Percentiles rank a stretch among this genome's conserved stretches.
Evolutionary conservation across 2,113 vertebrate genomes (phyloP).

Genomic region (Syrmaticus mikado): DNA sequence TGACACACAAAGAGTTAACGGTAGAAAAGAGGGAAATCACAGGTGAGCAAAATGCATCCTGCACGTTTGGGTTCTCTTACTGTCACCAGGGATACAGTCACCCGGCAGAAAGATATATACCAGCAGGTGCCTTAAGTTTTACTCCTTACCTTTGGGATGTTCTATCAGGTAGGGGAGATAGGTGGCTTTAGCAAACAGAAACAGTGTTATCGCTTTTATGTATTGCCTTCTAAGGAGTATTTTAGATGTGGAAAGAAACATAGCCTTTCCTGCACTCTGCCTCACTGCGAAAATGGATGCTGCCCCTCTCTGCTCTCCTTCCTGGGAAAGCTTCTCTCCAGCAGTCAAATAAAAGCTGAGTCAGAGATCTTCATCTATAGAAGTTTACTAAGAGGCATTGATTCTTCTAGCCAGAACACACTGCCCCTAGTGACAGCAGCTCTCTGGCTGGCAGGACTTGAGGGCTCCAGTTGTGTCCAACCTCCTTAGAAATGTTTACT

Average conservation of each 20-base stretch:
- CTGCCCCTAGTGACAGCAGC: rapidly evolving
- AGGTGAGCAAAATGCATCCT: neutral
- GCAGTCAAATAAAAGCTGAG: neutral
- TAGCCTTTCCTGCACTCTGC: neutral
- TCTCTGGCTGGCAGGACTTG: neutral
- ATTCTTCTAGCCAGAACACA: neutral
- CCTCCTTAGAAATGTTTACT: rapidly evolving
- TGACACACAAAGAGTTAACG: neutral
- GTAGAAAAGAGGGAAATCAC: neutral
- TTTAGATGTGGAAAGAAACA: neutral
- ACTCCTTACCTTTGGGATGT: neutral
- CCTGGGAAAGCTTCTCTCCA: neutral
- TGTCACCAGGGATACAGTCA: rapidly evolving
- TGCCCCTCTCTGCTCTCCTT: neutral
- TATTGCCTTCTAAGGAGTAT: neutral
- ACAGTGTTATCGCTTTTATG: neutral
- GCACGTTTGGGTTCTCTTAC: neutral
- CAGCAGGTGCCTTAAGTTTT: neutral
- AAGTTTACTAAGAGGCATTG: neutral
- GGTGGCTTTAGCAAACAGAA: neutral
- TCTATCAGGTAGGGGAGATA: neutral
- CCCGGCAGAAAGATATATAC: neutral
- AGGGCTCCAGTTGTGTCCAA: neutral
- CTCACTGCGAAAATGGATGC: neutral
- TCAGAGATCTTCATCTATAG: neutral